Conservation (phyloP, 2,797 vertebrate genomes). For the Lophius americanus region DNA sequence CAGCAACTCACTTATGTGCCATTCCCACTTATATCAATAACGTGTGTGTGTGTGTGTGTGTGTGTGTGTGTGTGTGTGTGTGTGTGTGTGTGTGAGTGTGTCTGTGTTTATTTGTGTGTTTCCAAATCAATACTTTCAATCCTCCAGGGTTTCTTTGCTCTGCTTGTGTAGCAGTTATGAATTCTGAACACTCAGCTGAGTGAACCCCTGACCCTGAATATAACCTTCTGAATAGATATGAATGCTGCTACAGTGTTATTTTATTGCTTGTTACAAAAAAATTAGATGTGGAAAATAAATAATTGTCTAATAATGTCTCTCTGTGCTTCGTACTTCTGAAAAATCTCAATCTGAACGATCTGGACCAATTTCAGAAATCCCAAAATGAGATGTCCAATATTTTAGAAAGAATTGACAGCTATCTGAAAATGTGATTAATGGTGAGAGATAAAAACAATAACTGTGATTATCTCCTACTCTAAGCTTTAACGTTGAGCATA, state of each 20-base stretch:
- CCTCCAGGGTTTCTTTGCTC: slow-evolving; percentile 63
- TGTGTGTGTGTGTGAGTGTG: slow-evolving; percentile 12
- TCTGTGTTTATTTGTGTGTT: slow-evolving; percentile 35
- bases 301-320: neutral
- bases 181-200: slow-evolving; percentile 73
- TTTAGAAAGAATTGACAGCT: slow-evolving; percentile 16
- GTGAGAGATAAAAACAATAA: slow-evolving; percentile 23
- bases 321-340: slow-evolving; percentile 26
- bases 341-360: slow-evolving; percentile 52
- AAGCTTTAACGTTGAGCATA: too few relatives aligned
- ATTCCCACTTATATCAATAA: slow-evolving; percentile 23
- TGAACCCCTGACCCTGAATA: slow-evolving; percentile 77
- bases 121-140: slow-evolving; percentile 74
- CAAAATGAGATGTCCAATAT: slow-evolving; percentile 43
- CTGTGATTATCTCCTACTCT: too few relatives aligned
- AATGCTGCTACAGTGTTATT: slow-evolving; percentile 56
- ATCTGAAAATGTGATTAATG: slow-evolving; percentile 8
- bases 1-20: slow-evolving; percentile 23
- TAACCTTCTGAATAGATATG: slow-evolving; percentile 62
- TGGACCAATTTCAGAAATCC: slow-evolving; percentile 9
- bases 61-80: slow-evolving; percentile 13
- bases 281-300: slow-evolving; percentile 52
- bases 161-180: slow-evolving; percentile 71
- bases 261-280: slow-evolving; percentile 34
- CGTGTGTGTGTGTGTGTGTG: slow-evolving; percentile 9